phyloP scores from a whole-genome alignment of 2,797 vertebrate species.

The Crossoptilon crossoptilon region DNA sequence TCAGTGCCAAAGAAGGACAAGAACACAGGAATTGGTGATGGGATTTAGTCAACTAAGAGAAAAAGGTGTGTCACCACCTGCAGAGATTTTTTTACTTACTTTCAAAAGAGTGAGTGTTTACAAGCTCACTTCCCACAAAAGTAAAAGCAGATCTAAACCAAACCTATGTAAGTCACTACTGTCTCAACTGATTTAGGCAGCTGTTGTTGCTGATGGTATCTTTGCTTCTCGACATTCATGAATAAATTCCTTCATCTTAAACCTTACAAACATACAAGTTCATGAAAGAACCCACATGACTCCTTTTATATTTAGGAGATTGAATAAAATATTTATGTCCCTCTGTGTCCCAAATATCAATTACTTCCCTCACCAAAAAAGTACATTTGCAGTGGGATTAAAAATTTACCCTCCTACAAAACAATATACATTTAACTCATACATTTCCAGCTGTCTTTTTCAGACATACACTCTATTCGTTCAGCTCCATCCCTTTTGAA shows the following conservation, averaged over 20 bases:
- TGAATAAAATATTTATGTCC: conserved; percentile 76
- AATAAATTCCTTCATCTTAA: conserved; percentile 76
- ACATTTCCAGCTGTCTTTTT: neutral
- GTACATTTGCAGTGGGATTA: conserved; percentile 58
- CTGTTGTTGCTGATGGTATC: conserved; percentile 47
- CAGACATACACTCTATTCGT: neutral
- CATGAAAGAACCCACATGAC: conserved; percentile 63
- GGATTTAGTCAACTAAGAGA: neutral
- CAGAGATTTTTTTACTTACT: conserved; percentile 37
- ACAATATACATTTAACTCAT: conserved; percentile 71
- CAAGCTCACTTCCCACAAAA: conserved; percentile 35
- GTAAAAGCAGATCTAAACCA: conserved; percentile 56
- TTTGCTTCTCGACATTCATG: conserved; percentile 65
- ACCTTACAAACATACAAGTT: conserved; percentile 52
- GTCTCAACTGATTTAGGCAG: conserved; percentile 59
- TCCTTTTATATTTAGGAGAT: conserved; percentile 77
- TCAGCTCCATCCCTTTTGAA: conserved; percentile 50
- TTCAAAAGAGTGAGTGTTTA: conserved; percentile 31
- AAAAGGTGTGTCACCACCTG: neutral
- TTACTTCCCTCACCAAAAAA: conserved; percentile 65
- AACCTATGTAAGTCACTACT: conserved; percentile 31
- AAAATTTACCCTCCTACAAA: conserved; percentile 76
- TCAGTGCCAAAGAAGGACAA: neutral
- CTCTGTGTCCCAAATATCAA: conserved; percentile 71
- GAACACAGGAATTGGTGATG: neutral